Percentiles rank a stretch among this genome's conserved stretches.
phyloP scores from a whole-genome alignment of 1,140 invertebrate genomes.

The Aethina tumida region DNA sequence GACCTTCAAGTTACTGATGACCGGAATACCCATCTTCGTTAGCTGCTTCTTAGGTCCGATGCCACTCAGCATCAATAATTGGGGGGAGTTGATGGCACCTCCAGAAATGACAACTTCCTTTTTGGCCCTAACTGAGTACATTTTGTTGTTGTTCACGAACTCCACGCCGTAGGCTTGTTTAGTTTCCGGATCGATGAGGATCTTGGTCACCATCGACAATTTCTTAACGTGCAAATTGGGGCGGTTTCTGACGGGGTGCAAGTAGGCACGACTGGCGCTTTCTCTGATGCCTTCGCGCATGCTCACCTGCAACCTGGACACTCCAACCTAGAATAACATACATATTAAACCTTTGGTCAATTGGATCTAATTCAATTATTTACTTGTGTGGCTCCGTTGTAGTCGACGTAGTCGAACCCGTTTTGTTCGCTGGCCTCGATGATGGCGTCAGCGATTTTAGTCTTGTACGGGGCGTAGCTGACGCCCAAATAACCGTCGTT shows the following conservation, averaged over 20 bases:
- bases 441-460: constrained; percentile 53
- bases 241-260: constrained; percentile 52
- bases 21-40: constrained; percentile 45
- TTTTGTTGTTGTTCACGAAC: constrained; percentile 43
- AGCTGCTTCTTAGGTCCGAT: constrained; percentile 66
- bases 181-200: constrained; percentile 58
- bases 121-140: constrained; percentile 45
- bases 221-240: constrained; percentile 57
- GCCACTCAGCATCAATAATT: constrained; percentile 72
- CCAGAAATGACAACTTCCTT: constrained; percentile 71
- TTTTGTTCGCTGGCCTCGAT: constrained; percentile 54
- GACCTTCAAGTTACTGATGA: constrained; percentile 61
- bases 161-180: constrained; percentile 56
- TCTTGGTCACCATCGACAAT: constrained; percentile 52
- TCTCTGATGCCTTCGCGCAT: constrained; percentile 61
- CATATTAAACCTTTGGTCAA: not conserved
- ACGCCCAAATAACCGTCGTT: constrained; percentile 51
- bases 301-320: constrained; percentile 53
- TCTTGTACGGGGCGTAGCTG: constrained; percentile 44
- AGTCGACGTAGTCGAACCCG: constrained; percentile 58
- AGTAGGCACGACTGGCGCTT: constrained; percentile 63
- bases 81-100: constrained; percentile 64
- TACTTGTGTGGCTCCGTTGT: constrained; percentile 54
- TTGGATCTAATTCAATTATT: not conserved
- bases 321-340: constrained; percentile 37